phyloP scores from a whole-genome alignment of 2,888 invertebrate species.

The Julus scanicus region DNA sequence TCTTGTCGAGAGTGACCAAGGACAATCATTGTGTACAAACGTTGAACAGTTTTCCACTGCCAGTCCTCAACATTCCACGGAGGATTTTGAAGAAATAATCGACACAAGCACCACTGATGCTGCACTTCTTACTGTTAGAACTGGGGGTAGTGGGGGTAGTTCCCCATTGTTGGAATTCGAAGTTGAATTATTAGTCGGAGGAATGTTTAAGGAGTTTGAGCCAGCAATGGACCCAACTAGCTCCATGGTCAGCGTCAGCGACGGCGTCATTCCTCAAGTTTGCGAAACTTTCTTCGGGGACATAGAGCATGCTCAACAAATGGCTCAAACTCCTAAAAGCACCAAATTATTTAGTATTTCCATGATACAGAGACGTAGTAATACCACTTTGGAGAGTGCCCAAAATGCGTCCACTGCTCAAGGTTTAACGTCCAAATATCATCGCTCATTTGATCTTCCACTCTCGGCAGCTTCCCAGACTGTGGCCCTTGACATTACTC shows the following conservation, averaged over 20 bases:
- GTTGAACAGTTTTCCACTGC: background rate
- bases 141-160: slow-evolving; percentile 44
- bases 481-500: background rate
- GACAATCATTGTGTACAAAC: slow-evolving; percentile 17
- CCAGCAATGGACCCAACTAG: background rate
- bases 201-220: slow-evolving; percentile 52
- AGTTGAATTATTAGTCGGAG: slow-evolving; percentile 54
- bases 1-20: background rate
- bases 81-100: background rate
- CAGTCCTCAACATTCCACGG: background rate
- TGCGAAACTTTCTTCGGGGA: background rate
- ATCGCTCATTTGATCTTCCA: slow-evolving; percentile 50
- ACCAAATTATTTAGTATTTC: slow-evolving; percentile 56
- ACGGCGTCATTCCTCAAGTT: background rate
- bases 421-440: slow-evolving; percentile 48
- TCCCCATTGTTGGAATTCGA: slow-evolving; percentile 55
- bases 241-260: background rate
- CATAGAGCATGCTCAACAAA: background rate
- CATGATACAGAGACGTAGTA: slow-evolving; percentile 53
- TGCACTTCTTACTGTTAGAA: slow-evolving; percentile 31
- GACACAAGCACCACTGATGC: background rate
- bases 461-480: background rate
- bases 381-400: background rate
- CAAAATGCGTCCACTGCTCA: background rate
- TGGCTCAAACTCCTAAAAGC: slow-evolving; percentile 41